These are phyloP conservation scores for Philonicus albiceps DNA, from an alignment of 2,888 invertebrate species.

Conservation along the genomic window DNA sequence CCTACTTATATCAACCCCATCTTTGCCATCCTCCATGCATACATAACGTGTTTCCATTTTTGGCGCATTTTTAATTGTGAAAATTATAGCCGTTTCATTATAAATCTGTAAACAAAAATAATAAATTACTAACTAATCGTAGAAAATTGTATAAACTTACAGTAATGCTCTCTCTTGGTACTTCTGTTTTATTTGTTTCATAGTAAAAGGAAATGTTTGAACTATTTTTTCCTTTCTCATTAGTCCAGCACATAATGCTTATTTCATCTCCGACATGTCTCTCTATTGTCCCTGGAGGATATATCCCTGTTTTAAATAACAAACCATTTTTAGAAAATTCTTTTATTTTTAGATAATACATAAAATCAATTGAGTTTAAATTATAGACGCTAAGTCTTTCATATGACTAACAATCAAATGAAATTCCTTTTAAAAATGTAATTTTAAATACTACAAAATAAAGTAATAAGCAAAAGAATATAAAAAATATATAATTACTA, in stretches of 20 bases:
- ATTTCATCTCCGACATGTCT: slow-evolving; percentile 33
- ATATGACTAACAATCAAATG: no score
- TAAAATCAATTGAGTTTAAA: background rate
- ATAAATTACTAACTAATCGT: background rate
- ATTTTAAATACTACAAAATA: no score
- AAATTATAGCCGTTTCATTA: slow-evolving; percentile 46
- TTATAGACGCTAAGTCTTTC: no score
- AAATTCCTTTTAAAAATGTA: no score
- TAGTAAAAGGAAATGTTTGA: slow-evolving; percentile 37
- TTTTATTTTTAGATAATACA: background rate
- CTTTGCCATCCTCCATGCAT: slow-evolving; percentile 41
- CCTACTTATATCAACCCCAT: slow-evolving; percentile 35
- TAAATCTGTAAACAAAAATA: slow-evolving; percentile 15
- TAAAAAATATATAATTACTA: background rate
- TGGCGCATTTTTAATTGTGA: slow-evolving; percentile 44
- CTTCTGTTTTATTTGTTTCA: slow-evolving; percentile 4
- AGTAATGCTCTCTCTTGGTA: slow-evolving; percentile 31
- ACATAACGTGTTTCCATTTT: slow-evolving; percentile 37
- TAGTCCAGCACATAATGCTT: slow-evolving; percentile 39
- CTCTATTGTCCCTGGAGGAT: slow-evolving; percentile 27
- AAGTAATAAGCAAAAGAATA: no score
- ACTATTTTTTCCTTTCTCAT: slow-evolving; percentile 18
- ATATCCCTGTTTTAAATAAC: background rate
- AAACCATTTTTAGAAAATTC: background rate
- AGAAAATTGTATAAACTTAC: background rate